Percentiles rank a stretch among this genome's conserved stretches.
Evolutionary conservation across 2,797 vertebrate genomes (phyloP).

Genomic region (Pseudomugil gertrudae): DNA sequence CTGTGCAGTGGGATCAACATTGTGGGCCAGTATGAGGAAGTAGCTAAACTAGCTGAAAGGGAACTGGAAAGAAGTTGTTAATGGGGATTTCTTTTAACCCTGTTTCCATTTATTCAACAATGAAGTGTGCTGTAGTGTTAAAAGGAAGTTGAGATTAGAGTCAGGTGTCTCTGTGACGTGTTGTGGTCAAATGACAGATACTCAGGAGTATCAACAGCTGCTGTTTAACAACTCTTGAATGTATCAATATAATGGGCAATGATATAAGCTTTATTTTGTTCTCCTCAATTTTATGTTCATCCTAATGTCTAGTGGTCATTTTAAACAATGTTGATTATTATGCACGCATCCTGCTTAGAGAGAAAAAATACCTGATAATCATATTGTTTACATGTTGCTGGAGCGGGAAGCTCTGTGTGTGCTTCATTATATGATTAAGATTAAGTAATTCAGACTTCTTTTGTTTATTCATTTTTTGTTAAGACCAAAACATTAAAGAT

Average conservation of each 20-base stretch:
- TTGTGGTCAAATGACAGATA: conserved; percentile 13
- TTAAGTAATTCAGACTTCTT: neutral
- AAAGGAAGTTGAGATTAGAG: conserved; percentile 41
- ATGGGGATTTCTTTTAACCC: conserved; percentile 60
- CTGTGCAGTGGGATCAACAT: conserved; percentile 6
- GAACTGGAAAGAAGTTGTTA: conserved; percentile 68
- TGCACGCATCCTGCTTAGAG: neutral
- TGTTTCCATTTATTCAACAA: conserved; percentile 61
- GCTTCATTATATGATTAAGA: conserved; percentile 2
- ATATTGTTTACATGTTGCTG: conserved; percentile 1
- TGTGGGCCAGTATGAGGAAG: conserved; percentile 53
- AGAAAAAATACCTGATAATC: neutral
- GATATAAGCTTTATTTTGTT: neutral
- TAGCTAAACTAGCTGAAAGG: conserved; percentile 40
- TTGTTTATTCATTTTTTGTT: neutral
- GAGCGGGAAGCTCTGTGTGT: neutral
- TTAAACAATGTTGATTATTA: neutral
- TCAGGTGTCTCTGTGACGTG: conserved; percentile 12
- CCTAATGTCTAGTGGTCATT: neutral
- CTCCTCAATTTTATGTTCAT: neutral
- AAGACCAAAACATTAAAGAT: neutral
- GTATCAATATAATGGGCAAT: neutral
- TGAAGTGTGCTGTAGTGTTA: conserved; percentile 14
- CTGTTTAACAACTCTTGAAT: neutral
- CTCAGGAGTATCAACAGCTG: neutral